phyloP scores from a whole-genome alignment of 1,140 invertebrate genomes.

The Trachymyrmex septentrionalis region DNA sequence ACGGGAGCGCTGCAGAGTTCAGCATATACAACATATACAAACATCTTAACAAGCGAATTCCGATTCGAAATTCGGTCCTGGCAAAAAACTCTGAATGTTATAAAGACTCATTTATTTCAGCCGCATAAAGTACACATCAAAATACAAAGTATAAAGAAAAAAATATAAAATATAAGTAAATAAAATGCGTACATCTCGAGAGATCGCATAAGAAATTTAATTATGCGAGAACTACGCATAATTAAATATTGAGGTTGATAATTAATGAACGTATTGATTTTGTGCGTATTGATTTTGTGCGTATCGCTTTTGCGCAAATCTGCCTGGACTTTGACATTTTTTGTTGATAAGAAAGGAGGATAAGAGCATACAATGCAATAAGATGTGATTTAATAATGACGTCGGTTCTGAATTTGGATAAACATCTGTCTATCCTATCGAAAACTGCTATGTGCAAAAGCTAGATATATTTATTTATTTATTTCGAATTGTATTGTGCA shows the following conservation, averaged over 20 bases:
- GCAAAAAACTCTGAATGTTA: not conserved
- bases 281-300: not conserved
- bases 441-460: not conserved
- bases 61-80: not conserved
- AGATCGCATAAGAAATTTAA: not conserved
- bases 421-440: not conserved
- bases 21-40: no score
- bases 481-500: not conserved
- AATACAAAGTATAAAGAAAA: not conserved
- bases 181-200: not conserved
- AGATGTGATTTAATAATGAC: not conserved
- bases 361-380: not conserved
- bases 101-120: not conserved
- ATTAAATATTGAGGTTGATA: not conserved
- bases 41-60: no score
- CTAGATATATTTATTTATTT: not conserved
- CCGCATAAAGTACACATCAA: not conserved
- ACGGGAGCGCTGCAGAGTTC: not conserved
- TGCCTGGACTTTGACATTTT: not conserved
- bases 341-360: not conserved
- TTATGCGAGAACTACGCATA: not conserved
- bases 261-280: not conserved
- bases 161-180: not conserved
- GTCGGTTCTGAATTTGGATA: not conserved
- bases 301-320: conserved; percentile 12